Base-by-base conservation (phyloP, 2,797 vertebrate genomes). In the Darevskia mixta region DNA sequence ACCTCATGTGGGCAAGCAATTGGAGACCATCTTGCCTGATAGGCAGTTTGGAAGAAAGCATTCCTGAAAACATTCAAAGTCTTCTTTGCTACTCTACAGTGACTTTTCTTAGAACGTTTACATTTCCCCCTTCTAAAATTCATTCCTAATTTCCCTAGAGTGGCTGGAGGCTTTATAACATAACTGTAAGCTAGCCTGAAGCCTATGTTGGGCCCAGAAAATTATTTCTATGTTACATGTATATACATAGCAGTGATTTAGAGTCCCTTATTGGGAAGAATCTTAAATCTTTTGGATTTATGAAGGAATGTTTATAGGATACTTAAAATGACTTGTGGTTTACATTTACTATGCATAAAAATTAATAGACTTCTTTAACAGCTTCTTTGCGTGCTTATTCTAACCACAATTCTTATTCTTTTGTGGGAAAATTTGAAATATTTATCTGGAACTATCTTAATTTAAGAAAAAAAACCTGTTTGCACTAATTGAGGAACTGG, bases 321-420 rank as follows among this genome's bases (percentile, higher is more conserved):
- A 86, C 45, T 92, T 89, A 69, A 92, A 87, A 73, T 38, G 88
- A 90, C 79, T 86, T 90, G 88, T 80, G 38, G 32, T 77, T 92
- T 92, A 85, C 2, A 32, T 93, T 94, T 95, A 86, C 79, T 80
- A 91, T 88, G 43, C 82, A 90, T 83, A 92, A 94, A 96, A 93
- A 90, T 90, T 89, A 87, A 90, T 75, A 89, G 88, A 82, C 35
- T 71, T 83, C 86, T 94, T 94, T 9, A 91, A 0, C 0, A 91
- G 35, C 0, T n/a, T 69, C 15, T 91, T 82, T 88, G 43, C 61
- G 89, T 79, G 79, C 88, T 91, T 86, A 86, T 87, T 88, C 45
- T 32, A 88, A 8, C 67, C 86, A 25, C 82, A 64, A 6, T 88
- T 86, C 95, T 83, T 11, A 75, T 83, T 88, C 0, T 88, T 85